These are phyloP conservation scores for Potamarius usumacintae DNA, from an alignment of 2,113 vertebrate species.

Conservation along the genomic window DNA sequence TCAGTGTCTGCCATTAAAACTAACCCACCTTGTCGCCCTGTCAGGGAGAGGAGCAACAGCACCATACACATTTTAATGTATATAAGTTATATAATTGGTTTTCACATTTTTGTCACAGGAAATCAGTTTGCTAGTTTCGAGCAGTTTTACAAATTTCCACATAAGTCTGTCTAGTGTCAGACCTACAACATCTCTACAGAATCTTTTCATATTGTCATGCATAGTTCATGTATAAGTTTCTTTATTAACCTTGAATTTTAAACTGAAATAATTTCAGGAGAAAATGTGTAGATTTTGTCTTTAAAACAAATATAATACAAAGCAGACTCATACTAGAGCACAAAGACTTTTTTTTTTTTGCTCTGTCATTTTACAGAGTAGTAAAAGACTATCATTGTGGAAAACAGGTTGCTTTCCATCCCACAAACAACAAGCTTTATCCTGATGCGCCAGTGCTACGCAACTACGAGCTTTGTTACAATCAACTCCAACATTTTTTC, in stretches of 20 bases:
- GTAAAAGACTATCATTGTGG: slow-evolving; percentile 63
- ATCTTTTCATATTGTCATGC: neutral
- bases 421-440: slow-evolving; percentile 69
- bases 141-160: neutral
- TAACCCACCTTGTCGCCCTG: neutral
- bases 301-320: slow-evolving; percentile 47
- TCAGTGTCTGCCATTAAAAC: neutral
- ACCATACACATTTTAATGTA: neutral
- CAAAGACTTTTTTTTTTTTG: slow-evolving; percentile 59
- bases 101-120: neutral
- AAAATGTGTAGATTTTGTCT: slow-evolving; percentile 17
- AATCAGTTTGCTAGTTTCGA: neutral
- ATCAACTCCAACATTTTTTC: slow-evolving; percentile 54
- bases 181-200: neutral
- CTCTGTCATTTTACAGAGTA: slow-evolving; percentile 59
- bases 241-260: neutral
- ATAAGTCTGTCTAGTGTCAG: neutral
- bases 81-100: neutral
- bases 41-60: neutral
- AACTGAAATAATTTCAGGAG: neutral
- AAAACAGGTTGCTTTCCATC: slow-evolving; percentile 70
- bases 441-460: slow-evolving; percentile 67
- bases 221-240: neutral
- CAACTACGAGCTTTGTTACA: slow-evolving; percentile 68
- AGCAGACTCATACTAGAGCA: slow-evolving; percentile 36